Base-by-base conservation (phyloP, 1,140 invertebrate species). In the Scylla paramamosain region DNA sequence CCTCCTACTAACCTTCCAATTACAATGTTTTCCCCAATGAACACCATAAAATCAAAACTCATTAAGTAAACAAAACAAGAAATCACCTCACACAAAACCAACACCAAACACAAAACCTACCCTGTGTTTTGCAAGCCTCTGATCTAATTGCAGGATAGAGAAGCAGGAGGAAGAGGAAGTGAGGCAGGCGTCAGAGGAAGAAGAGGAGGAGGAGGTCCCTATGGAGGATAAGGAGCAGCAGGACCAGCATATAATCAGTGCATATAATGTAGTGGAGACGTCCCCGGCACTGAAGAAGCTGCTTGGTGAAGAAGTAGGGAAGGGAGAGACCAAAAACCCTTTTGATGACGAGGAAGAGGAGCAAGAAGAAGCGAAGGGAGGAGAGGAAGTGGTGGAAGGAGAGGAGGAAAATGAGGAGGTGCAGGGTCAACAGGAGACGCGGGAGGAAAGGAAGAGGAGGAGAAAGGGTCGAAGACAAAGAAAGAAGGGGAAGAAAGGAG, bases 251-350 rank as follows among this genome's bases (percentile, higher is more conserved):
- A 88, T 90, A 48, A 94, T 93, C 88, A 93, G 67, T 4, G 91
- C 91, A 52, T 95, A 95, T 84, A 95, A 95, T 89, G 82, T 92
- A 7, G 94, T 95, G 29, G 91, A 95, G 45, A 92, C 94, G 0
- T 48, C 90, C 31, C 88, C 91, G 20, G 91, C 84, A 82, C 59
- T 89, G 29, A 95, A 89, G 16, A 86, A 95, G 45, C 77, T 67
- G 31, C 83, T 94, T 14, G 90, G 90, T 59, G 86, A 95, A 10
- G 59, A 32, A 6, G 77, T 4, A 25, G 86, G 46, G 28, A 95
- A 95, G 59, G 94, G 83, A 20, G 86, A 48, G 39, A 86, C 48
- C 1, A 93, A 90, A 59, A 86, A 93, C 84, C 77, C 91, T 29
- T n/a, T 39, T 10, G 29, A 83, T 29, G 91, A 95, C 32, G 92